Conservation (phyloP, 2,797 vertebrate species). For the Dendrocincla fuliginosa region DNA sequence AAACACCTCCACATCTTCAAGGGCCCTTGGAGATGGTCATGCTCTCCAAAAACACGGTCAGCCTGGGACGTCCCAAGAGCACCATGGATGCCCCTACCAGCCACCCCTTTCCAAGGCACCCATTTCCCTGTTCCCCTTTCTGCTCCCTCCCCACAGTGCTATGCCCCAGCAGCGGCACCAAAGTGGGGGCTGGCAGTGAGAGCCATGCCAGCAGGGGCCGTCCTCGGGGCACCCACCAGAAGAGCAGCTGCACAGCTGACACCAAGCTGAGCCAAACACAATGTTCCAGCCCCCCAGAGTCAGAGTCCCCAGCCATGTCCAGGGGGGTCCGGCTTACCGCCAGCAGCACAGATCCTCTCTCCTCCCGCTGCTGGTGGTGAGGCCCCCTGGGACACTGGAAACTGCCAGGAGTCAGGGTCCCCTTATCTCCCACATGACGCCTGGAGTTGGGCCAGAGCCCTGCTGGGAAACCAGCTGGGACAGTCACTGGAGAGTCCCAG, state of each 20-base stretch:
- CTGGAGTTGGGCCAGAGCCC: not conserved
- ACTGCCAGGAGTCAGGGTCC: not conserved
- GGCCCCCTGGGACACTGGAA: not conserved
- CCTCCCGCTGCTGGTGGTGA: not conserved
- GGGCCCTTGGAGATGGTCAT: not conserved
- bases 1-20: not conserved
- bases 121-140: not conserved
- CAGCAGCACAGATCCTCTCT: rapidly evolving
- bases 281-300: rapidly evolving
- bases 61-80: not conserved
- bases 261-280: rapidly evolving
- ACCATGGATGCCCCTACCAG: not conserved
- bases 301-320: not conserved
- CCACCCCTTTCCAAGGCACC: not conserved
- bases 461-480: not conserved
- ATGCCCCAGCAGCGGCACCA: not conserved
- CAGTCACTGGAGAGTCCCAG: not conserved
- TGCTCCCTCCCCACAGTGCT: no score
- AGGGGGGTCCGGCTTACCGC: not conserved
- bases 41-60: not conserved
- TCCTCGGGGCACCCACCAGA: rapidly evolving
- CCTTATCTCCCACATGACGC: constrained; percentile 44
- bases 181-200: rapidly evolving
- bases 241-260: not conserved
- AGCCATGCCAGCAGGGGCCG: rapidly evolving